These are phyloP conservation scores for Orthosia gracilis DNA, from an alignment of 2,888 invertebrate genomes.

Conservation along the genomic window DNA sequence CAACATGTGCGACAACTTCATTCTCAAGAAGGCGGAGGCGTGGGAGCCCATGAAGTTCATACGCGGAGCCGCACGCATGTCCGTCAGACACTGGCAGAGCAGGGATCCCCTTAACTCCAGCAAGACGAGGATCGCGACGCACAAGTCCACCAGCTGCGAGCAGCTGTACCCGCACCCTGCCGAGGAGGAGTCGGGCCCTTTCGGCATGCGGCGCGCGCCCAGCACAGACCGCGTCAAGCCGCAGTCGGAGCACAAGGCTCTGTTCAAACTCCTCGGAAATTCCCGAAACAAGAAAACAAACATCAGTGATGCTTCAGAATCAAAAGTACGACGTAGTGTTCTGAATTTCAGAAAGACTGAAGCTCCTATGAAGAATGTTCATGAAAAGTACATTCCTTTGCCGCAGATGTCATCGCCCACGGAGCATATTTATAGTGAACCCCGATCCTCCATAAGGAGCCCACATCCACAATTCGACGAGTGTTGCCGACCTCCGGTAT, in stretches of 20 bases:
- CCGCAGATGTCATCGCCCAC: conserved; percentile 80
- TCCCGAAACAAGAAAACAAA: conserved; percentile 84
- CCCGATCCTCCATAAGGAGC: conserved; percentile 79
- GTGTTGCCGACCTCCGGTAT: conserved; percentile 86
- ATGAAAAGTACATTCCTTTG: conserved; percentile 88
- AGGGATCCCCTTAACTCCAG: conserved; percentile 85
- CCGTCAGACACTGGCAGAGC: conserved; percentile 90
- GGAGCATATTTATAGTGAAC: conserved; percentile 87
- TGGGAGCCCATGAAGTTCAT: conserved; percentile 89
- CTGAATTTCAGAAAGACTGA: conserved; percentile 87
- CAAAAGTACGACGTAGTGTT: conserved; percentile 84
- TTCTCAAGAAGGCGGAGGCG: conserved; percentile 90
- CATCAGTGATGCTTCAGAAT: conserved; percentile 81
- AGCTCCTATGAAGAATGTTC: conserved; percentile 80
- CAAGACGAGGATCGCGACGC: conserved; percentile 83
- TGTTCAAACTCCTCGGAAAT: conserved; percentile 87
- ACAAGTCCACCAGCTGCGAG: conserved; percentile 89
- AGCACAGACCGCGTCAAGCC: conserved; percentile 88
- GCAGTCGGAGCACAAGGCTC: conserved; percentile 83
- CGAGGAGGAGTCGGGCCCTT: conserved; percentile 82
- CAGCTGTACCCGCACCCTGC: conserved; percentile 86
- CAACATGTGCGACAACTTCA: conserved; percentile 89
- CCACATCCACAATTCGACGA: conserved; percentile 82
- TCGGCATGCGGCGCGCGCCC: conserved; percentile 87
- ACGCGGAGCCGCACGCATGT: conserved; percentile 88